Percentiles rank a stretch among this genome's conserved stretches.
phyloP scores from a whole-genome alignment of 1,140 invertebrate species.

The Lordiphosa stackelbergi region DNA sequence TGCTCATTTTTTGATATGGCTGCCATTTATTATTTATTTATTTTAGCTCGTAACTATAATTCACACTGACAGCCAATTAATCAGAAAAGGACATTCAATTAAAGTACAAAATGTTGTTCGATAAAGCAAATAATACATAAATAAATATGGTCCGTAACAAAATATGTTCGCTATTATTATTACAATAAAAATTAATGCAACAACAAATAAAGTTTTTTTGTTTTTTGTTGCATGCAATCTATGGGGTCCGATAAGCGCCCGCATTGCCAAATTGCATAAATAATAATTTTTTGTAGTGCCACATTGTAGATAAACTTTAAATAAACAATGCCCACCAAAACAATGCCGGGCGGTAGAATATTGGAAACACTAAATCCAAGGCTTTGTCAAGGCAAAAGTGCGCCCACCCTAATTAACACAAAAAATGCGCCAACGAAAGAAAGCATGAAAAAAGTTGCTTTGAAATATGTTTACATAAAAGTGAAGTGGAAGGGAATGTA shows the following conservation, averaged over 20 bases:
- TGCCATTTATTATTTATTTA: conserved; percentile 71
- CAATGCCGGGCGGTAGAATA: conserved; percentile 16
- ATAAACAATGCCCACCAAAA: conserved; percentile 31
- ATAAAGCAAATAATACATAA: conserved; percentile 27
- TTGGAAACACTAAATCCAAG: conserved; percentile 26
- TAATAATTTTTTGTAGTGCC: conserved; percentile 24
- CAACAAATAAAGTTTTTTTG: conserved; percentile 38
- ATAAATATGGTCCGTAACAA: conserved; percentile 39
- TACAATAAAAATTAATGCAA: conserved; percentile 53
- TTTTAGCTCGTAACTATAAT: conserved; percentile 61
- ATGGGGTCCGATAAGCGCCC: conserved; percentile 28
- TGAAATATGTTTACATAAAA: conserved; percentile 54
- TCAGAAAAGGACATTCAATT: conserved; percentile 75
- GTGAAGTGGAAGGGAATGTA: conserved; percentile 62
- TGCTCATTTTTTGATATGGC: conserved; percentile 20
- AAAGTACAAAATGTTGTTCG: conserved; percentile 62
- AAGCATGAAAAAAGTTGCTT: conserved; percentile 55
- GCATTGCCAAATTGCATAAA: conserved; percentile 49
- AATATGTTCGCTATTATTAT: conserved; percentile 54
- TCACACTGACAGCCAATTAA: conserved; percentile 72
- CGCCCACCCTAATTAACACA: conserved; percentile 55
- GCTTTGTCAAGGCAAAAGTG: conserved; percentile 44
- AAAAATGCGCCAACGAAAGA: conserved; percentile 22
- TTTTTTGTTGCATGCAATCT: conserved; percentile 23
- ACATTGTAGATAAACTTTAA: conserved; percentile 39